These are phyloP conservation scores for Melanchra persicariae DNA, from an alignment of 2,888 invertebrate genomes.

Conservation along the genomic window DNA sequence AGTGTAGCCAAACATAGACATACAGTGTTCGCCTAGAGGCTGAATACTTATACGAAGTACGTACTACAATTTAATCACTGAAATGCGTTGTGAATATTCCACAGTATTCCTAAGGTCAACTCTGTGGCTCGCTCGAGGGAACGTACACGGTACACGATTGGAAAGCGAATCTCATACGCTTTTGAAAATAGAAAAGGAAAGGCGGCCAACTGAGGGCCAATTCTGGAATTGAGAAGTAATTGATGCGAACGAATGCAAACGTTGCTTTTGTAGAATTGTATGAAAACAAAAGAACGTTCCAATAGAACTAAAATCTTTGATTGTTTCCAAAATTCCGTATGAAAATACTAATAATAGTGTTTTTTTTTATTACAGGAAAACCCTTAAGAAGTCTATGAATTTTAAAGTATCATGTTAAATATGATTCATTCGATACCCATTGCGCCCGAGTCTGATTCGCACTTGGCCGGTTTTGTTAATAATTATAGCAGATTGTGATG, in stretches of 20 bases:
- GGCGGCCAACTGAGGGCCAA: not conserved
- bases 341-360: too few relatives aligned
- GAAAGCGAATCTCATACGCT: not conserved
- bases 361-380: too few relatives aligned
- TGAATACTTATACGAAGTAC: not conserved
- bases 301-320: not conserved
- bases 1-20: conserved; percentile 15
- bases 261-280: too few relatives aligned
- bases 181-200: not conserved
- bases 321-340: too few relatives aligned
- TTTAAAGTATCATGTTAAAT: too few relatives aligned
- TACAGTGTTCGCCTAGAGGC: not conserved
- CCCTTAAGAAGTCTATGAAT: too few relatives aligned
- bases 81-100: not conserved
- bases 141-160: too few relatives aligned
- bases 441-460: too few relatives aligned
- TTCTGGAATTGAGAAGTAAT: too few relatives aligned
- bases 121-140: not conserved
- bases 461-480: not conserved
- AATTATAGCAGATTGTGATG: not conserved
- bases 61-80: conserved; percentile 6
- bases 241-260: too few relatives aligned
- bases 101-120: not conserved
- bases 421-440: too few relatives aligned
- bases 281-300: too few relatives aligned